These are phyloP conservation scores for Distichodus sexfasciatus DNA, from an alignment of 2,797 vertebrate genomes.

Conservation along the genomic window DNA sequence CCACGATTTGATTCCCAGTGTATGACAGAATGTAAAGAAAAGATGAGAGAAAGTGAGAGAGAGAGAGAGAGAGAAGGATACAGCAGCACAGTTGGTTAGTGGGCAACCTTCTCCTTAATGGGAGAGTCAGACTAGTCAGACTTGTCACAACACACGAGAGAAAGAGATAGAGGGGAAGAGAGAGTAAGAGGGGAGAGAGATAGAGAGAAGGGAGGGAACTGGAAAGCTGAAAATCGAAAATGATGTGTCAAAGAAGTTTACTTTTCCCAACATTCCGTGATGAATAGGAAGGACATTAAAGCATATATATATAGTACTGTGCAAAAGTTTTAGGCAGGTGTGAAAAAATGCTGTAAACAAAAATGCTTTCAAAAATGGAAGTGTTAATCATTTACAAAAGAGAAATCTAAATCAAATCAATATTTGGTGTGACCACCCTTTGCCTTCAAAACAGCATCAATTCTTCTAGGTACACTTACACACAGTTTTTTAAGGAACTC, in stretches of 20 bases:
- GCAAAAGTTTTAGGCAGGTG: too few species aligned
- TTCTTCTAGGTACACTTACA: too few species aligned
- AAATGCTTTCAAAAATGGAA: too few species aligned
- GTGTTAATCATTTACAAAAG: too few species aligned
- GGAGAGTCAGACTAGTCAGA: slow-evolving; percentile 38
- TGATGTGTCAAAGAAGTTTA: slow-evolving; percentile 36
- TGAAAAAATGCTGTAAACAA: too few species aligned
- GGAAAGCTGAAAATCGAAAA: slow-evolving; percentile 24
- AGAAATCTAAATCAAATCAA: too few species aligned
- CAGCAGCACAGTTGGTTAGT: slow-evolving; percentile 12
- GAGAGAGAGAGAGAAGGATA: slow-evolving; percentile 18
- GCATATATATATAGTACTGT: too few species aligned
- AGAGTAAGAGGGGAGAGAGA: too few species aligned
- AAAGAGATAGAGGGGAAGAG: slow-evolving; percentile 23
- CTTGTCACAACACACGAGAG: slow-evolving; percentile 44
- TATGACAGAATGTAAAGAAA: slow-evolving; percentile 51
- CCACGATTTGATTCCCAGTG: slow-evolving; percentile 40
- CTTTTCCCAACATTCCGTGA: slow-evolving; percentile 15
- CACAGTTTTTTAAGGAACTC: too few species aligned
- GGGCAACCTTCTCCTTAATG: slow-evolving; percentile 39
- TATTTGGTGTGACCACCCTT: too few species aligned
- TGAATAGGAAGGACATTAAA: slow-evolving; percentile 16
- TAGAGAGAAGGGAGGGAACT: slow-evolving; percentile 7
- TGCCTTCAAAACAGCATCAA: too few species aligned
- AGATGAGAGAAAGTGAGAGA: slow-evolving; percentile 31